phyloP scores from a whole-genome alignment of 1,140 invertebrate genomes.

The Parasteatoda tepidariorum region DNA sequence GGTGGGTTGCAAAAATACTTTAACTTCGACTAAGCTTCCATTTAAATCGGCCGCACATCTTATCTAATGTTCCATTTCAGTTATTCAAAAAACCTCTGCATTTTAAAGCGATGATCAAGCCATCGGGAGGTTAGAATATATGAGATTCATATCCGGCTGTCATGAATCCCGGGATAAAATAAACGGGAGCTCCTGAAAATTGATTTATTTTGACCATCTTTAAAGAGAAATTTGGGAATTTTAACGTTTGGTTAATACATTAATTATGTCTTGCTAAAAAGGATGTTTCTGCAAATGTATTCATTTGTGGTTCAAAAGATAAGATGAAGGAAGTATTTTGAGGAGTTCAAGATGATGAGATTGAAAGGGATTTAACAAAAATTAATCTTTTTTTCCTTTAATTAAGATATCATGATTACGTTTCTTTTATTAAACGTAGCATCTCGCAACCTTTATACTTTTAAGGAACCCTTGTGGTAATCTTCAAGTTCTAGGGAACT shows the following conservation, averaged over 20 bases:
- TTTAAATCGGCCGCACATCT: constrained; percentile 27
- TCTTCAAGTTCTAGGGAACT: too few relatives aligned
- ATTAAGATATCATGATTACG: too few relatives aligned
- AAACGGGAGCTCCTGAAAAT: constrained; percentile 12
- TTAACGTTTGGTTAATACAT: constrained; percentile 41
- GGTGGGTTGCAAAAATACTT: constrained; percentile 17
- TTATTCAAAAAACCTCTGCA: constrained; percentile 44
- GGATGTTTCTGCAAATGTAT: not conserved
- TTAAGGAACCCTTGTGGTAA: too few relatives aligned
- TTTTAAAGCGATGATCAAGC: constrained; percentile 48
- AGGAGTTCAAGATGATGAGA: too few relatives aligned
- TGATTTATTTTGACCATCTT: constrained; percentile 18
- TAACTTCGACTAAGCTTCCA: constrained; percentile 38
- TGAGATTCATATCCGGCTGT: constrained; percentile 52
- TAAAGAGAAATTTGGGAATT: constrained; percentile 25
- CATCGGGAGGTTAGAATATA: constrained; percentile 23
- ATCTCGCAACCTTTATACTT: too few relatives aligned
- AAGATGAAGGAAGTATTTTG: too few relatives aligned
- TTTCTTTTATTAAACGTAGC: too few relatives aligned
- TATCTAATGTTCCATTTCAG: constrained; percentile 45
- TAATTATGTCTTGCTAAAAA: constrained; percentile 18
- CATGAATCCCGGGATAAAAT: constrained; percentile 19
- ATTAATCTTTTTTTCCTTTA: too few relatives aligned
- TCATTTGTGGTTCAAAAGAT: not conserved
- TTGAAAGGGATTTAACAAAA: too few relatives aligned